phyloP scores from a whole-genome alignment of 2,797 vertebrate genomes.

The Trachurus trachurus region DNA sequence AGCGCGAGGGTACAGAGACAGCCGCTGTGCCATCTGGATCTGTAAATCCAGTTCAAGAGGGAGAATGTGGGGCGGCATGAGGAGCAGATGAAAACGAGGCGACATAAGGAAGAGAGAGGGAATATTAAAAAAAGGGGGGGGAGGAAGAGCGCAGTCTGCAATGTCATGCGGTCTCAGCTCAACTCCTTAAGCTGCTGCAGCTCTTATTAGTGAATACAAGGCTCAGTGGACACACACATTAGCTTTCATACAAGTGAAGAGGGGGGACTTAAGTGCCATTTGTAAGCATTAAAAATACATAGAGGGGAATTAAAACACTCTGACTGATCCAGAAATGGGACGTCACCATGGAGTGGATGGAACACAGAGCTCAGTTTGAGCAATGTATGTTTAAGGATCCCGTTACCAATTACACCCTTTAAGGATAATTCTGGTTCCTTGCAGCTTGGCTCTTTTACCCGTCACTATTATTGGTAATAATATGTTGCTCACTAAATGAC shows the following conservation, averaged over 20 bases:
- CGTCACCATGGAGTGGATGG: neutral
- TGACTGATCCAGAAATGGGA: neutral
- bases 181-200: slow-evolving; percentile 1
- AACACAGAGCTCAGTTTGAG: neutral
- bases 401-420: neutral
- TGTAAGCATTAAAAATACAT: slow-evolving; percentile 28
- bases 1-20: neutral
- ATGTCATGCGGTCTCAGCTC: neutral
- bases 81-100: neutral
- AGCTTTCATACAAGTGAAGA: neutral
- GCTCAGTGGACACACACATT: slow-evolving; percentile 14
- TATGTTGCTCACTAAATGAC: neutral
- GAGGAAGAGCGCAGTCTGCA: neutral
- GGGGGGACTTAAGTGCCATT: neutral
- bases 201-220: neutral
- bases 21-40: neutral
- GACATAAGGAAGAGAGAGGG: neutral
- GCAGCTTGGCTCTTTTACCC: neutral
- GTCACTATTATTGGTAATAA: neutral
- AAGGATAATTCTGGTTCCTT: neutral
- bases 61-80: neutral
- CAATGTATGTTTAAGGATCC: neutral
- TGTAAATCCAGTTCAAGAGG: slow-evolving; percentile 3
- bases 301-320: neutral
- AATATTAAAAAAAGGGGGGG: neutral